Conservation (phyloP, 1,140 invertebrate species). For the Bombus haemorrhoidalis region DNA sequence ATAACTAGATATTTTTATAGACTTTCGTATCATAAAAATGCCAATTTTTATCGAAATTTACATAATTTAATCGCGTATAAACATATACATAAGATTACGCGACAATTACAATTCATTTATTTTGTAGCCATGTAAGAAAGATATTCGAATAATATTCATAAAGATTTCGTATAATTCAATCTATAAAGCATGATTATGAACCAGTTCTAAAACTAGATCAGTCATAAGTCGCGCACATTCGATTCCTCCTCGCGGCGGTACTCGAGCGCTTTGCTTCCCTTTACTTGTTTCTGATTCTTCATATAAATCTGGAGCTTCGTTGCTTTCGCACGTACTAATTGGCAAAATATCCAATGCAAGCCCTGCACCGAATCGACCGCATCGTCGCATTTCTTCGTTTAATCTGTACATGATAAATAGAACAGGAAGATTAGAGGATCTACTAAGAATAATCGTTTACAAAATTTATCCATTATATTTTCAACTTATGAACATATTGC, state of each 20-base stretch:
- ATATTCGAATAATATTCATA: not conserved
- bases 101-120: not conserved
- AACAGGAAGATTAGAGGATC: not conserved
- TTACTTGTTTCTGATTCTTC: conserved; percentile 78
- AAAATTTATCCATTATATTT: not conserved
- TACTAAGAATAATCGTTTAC: not conserved
- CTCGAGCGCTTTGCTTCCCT: conserved; percentile 63
- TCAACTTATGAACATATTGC: not conserved
- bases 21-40: not conserved
- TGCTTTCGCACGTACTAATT: conserved; percentile 87
- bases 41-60: conserved; percentile 3
- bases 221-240: conserved; percentile 80
- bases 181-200: conserved; percentile 77
- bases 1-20: not conserved
- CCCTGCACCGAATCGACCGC: conserved; percentile 86
- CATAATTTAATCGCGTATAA: not conserved
- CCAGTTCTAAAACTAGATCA: conserved; percentile 78
- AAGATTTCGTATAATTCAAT: not conserved
- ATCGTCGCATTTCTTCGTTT: conserved; percentile 85
- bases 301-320: conserved; percentile 88
- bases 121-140: conserved; percentile 10
- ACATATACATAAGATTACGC: not conserved
- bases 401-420: conserved; percentile 78
- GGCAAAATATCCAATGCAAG: conserved; percentile 88
- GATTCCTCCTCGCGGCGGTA: conserved; percentile 75